These are phyloP conservation scores for Nymphalis polychloros DNA, from an alignment of 2,888 invertebrate species.

Conservation along the genomic window DNA sequence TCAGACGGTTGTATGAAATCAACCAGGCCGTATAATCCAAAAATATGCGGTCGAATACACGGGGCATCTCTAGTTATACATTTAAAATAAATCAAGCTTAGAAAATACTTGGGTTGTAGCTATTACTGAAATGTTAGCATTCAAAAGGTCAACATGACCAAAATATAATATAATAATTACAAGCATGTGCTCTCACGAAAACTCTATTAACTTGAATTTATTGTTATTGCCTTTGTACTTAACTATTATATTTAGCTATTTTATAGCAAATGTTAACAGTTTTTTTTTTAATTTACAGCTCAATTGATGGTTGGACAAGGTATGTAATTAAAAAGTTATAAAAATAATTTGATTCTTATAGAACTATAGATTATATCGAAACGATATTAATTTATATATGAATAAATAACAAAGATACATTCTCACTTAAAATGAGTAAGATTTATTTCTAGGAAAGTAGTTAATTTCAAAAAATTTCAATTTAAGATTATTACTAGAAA, in stretches of 20 bases:
- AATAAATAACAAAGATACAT: constrained; percentile 9
- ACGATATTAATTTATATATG: background rate
- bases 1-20: too few species aligned
- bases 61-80: too few species aligned
- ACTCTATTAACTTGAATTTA: background rate
- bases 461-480: constrained; percentile 1
- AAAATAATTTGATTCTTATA: background rate
- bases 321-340: constrained; percentile 68
- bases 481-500: background rate
- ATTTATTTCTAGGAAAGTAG: constrained; percentile 9
- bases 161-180: background rate
- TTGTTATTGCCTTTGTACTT: background rate
- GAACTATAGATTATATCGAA: constrained; percentile 1
- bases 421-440: constrained; percentile 10
- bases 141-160: background rate
- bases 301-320: constrained; percentile 96
- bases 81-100: too few species aligned
- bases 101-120: too few species aligned
- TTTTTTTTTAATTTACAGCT: constrained; percentile 82
- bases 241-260: background rate
- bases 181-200: background rate
- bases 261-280: constrained; percentile 12
- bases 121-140: background rate
- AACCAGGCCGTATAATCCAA: too few species aligned
- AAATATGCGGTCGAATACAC: too few species aligned